phyloP scores from a whole-genome alignment of 2,797 vertebrate genomes.

The Coreius guichenoti region DNA sequence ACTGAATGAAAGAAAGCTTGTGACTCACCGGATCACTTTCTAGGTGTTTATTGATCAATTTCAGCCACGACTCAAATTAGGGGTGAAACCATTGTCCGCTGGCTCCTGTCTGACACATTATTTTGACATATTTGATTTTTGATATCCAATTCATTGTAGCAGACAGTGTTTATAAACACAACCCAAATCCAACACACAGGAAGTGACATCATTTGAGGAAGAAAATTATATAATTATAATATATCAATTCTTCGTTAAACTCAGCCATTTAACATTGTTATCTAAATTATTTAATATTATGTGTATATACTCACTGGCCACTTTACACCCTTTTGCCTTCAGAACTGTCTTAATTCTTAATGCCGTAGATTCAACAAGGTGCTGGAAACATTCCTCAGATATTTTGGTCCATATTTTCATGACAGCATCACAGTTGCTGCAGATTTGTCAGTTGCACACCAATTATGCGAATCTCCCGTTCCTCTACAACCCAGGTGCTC shows the following conservation, averaged over 20 bases:
- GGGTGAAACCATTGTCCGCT: neutral
- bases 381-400: no score
- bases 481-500: constrained; percentile 56
- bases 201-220: neutral
- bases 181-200: no score
- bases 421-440: neutral
- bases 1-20: neutral
- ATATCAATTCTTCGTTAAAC: neutral
- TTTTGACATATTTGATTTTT: neutral
- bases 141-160: neutral
- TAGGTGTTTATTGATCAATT: neutral
- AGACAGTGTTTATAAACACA: neutral
- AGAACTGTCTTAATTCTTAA: neutral
- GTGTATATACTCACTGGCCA: neutral
- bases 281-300: neutral
- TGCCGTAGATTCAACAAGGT: neutral
- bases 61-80: neutral
- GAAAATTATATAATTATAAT: neutral
- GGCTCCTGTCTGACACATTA: neutral
- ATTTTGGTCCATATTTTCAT: no score
- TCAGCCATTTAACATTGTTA: neutral
- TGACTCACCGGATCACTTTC: neutral
- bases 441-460: constrained; percentile 71
- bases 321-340: neutral
- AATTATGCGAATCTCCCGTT: constrained; percentile 63